A percentile compares a stretch with the other conserved stretches of the same genome.
phyloP scores from a whole-genome alignment of 2,797 vertebrate species.

The Toxotes lorentzi region DNA sequence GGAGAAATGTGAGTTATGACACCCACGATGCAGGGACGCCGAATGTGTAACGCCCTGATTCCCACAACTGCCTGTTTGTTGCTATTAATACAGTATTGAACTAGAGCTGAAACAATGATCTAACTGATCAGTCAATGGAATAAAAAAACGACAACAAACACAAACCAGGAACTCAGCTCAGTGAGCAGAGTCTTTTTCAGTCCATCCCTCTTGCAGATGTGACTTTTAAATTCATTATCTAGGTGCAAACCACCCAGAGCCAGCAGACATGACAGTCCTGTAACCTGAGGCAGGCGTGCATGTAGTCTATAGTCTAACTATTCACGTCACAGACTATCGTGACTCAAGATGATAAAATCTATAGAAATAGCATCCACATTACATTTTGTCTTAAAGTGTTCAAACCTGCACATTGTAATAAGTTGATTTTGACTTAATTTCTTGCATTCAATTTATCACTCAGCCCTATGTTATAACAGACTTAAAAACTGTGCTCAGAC shows the following conservation, averaged over 20 bases:
- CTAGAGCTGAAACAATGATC: not conserved
- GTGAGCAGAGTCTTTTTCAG: not conserved
- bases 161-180: not conserved
- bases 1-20: conserved; percentile 43
- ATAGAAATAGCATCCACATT: not conserved
- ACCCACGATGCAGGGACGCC: conserved; percentile 18
- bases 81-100: not conserved
- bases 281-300: too few species aligned
- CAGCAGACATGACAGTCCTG: not conserved
- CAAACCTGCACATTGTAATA: too few species aligned
- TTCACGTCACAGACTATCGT: not conserved
- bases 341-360: not conserved
- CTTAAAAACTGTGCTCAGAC: not conserved
- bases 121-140: not conserved
- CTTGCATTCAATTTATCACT: too few species aligned
- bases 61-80: conserved; percentile 7
- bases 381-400: too few species aligned
- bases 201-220: not conserved
- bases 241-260: not conserved
- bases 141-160: not conserved
- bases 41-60: conserved; percentile 34
- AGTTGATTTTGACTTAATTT: too few species aligned
- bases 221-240: not conserved
- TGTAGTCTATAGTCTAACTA: too few species aligned
- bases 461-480: too few species aligned